Percentiles rank a stretch among this genome's conserved stretches.
These are phyloP conservation scores for Beroe ovata DNA, from an alignment of 37 sponge, comb jelly and placozoan genomes.

Conservation along the genomic window DNA sequence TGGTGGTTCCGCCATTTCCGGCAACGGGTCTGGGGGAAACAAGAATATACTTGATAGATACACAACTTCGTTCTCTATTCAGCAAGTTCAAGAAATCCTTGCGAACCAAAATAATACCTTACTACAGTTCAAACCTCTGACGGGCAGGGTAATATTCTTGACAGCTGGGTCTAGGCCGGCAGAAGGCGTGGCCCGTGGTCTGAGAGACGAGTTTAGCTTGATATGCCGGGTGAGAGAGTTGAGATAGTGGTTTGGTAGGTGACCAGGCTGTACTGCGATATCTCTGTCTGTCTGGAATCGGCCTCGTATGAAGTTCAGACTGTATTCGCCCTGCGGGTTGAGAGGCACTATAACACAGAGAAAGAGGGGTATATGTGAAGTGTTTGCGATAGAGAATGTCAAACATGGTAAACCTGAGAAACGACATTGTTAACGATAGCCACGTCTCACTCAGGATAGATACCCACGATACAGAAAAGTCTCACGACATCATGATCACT, in stretches of 20 bases:
- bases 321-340: constrained; percentile 56
- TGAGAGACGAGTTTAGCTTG: constrained; percentile 40
- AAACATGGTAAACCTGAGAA: too few species aligned
- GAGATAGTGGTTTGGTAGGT: constrained; percentile 61
- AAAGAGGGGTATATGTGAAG: too few species aligned
- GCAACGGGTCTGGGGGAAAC: neutral
- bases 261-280: constrained; percentile 43
- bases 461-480: neutral
- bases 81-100: too few species aligned
- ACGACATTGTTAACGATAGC: too few species aligned
- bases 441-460: too few species aligned
- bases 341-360: too few species aligned
- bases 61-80: too few species aligned
- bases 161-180: constrained; percentile 7
- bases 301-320: constrained; percentile 59
- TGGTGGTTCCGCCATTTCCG: neutral
- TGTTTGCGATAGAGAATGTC: too few species aligned
- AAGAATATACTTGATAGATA: too few species aligned
- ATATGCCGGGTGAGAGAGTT: constrained; percentile 41
- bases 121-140: neutral
- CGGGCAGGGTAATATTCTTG: constrained; percentile 45
- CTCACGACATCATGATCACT: neutral
- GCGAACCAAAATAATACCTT: neutral
- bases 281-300: constrained; percentile 48
- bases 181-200: constrained; percentile 55